Conservation (phyloP, 2,888 invertebrate species). For the Leuctra nigra region DNA sequence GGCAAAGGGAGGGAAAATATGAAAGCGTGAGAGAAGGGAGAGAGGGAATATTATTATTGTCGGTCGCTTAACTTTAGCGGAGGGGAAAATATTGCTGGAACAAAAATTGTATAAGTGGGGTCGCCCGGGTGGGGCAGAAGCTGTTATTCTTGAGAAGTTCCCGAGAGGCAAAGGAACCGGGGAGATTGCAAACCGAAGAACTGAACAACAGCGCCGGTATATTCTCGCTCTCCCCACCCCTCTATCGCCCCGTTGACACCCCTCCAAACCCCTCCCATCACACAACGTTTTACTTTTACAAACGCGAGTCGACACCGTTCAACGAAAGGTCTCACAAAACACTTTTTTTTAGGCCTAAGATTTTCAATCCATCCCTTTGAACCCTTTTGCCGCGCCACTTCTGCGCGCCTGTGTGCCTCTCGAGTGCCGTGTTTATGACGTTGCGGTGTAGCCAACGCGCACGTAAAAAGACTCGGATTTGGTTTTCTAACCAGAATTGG, state of each 20-base stretch:
- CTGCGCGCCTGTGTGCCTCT: neutral
- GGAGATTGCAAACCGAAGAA: constrained; percentile 17
- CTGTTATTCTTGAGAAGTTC: constrained; percentile 23
- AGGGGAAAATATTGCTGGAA: constrained; percentile 23
- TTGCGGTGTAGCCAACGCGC: constrained; percentile 19
- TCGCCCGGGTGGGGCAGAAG: constrained; percentile 29
- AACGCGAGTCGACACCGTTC: constrained; percentile 22
- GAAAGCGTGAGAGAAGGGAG: constrained; percentile 21
- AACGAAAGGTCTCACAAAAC: constrained; percentile 24
- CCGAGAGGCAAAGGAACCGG: constrained; percentile 16
- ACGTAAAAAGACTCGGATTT: constrained; percentile 10
- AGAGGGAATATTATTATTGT: constrained; percentile 17
- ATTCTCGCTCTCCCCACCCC: constrained; percentile 24
- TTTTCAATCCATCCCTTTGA: constrained; percentile 26
- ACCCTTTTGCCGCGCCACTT: constrained; percentile 20
- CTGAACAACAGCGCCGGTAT: constrained; percentile 32
- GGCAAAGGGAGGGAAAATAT: constrained; percentile 22
- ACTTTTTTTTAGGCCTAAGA: constrained; percentile 16
- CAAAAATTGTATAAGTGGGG: constrained; percentile 21
- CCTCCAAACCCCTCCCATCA: constrained; percentile 8
- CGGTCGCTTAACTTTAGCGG: constrained; percentile 18
- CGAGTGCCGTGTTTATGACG: constrained; percentile 11
- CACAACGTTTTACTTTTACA: constrained; percentile 23
- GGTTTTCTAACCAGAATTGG: constrained; percentile 1
- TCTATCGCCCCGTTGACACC: constrained; percentile 5